phyloP scores from a whole-genome alignment of 2,113 vertebrate genomes.

The Aythya baeri region DNA sequence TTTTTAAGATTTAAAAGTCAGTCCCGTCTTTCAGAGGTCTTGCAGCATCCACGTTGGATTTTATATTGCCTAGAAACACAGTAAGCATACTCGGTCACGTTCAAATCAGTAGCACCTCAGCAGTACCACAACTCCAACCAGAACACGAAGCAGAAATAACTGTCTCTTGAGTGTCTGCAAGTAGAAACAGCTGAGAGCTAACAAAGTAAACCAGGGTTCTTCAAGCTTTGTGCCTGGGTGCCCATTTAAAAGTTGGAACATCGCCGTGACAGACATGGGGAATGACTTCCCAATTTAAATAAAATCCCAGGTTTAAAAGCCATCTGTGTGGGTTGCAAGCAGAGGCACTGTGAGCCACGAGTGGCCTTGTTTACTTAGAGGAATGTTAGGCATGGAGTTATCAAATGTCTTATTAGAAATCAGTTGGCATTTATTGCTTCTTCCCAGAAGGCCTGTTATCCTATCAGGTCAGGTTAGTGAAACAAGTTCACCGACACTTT shows the following conservation, averaged over 20 bases:
- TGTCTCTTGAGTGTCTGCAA: too few relatives aligned
- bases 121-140: neutral
- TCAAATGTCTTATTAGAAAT: neutral
- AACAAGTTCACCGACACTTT: neutral
- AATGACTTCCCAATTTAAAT: neutral
- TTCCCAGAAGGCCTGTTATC: neutral
- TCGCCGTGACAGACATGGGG: neutral
- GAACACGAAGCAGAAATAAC: fast-evolving
- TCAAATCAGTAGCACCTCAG: neutral
- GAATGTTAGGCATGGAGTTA: neutral
- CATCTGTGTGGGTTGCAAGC: neutral
- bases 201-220: neutral
- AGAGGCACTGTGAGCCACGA: neutral
- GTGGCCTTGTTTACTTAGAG: neutral
- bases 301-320: neutral
- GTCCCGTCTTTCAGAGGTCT: neutral
- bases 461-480: neutral
- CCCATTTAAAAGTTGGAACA: neutral
- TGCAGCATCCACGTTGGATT: neutral
- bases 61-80: neutral
- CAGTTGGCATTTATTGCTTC: neutral
- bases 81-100: neutral
- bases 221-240: neutral
- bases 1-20: neutral
- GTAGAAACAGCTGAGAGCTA: too few relatives aligned